A percentile compares a stretch with the other conserved stretches of the same genome.
These are phyloP conservation scores for Crocallis elinguaria DNA, from an alignment of 2,888 invertebrate genomes.

Conservation along the genomic window DNA sequence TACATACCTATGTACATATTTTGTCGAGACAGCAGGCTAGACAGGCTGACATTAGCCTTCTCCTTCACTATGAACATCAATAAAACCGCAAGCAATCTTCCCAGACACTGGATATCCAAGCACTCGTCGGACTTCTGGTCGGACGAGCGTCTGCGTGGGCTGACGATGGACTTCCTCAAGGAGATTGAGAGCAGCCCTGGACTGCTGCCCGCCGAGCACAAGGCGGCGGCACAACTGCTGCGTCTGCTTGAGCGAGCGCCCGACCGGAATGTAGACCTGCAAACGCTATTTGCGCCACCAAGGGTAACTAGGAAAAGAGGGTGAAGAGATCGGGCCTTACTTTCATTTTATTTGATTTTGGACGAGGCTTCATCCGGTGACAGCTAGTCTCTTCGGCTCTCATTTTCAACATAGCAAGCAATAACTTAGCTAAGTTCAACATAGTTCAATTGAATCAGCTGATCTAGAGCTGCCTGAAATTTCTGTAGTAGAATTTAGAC, in stretches of 20 bases:
- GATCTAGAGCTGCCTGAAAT: no score
- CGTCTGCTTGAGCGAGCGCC: constrained; percentile 92
- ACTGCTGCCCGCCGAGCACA: constrained; percentile 94
- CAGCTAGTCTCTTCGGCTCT: no score
- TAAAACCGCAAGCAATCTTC: constrained; percentile 13
- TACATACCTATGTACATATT: no score
- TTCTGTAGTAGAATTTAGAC: no score
- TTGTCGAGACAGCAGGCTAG: no score
- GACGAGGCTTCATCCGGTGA: no score
- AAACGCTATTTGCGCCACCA: constrained; percentile 88
- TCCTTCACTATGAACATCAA: neutral
- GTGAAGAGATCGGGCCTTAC: no score
- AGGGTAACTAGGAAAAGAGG: constrained; percentile 77
- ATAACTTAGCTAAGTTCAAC: no score
- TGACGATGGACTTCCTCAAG: constrained; percentile 94
- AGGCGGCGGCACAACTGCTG: constrained; percentile 93
- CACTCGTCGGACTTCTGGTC: constrained; percentile 95
- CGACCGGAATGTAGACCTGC: constrained; percentile 88
- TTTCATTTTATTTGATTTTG: no score
- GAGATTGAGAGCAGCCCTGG: constrained; percentile 94
- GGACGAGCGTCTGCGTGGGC: constrained; percentile 88
- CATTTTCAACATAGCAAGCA: no score
- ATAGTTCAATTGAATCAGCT: no score
- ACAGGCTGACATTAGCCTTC: no score
- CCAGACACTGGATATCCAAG: constrained; percentile 95